Percentiles rank a stretch among this genome's conserved stretches.
Conservation (phyloP, 2,113 vertebrate species). For the Siphamia tubifer region DNA sequence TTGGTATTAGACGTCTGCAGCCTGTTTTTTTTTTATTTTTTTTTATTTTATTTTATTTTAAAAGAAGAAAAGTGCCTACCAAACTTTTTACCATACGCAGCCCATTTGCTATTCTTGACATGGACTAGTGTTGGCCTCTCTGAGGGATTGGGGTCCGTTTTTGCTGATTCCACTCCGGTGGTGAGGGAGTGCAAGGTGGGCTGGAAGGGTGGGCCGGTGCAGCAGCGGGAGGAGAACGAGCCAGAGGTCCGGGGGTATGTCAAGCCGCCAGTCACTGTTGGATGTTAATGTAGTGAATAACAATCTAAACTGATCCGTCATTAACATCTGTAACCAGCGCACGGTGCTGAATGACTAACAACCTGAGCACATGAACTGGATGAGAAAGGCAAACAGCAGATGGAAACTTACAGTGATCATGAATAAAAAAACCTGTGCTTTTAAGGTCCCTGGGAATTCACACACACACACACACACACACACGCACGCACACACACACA, state of each 20-base stretch:
- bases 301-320: slow-evolving; percentile 60
- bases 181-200: slow-evolving; percentile 55
- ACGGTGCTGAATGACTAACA: slow-evolving; percentile 51
- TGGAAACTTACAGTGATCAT: slow-evolving; percentile 43
- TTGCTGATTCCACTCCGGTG: slow-evolving; percentile 63
- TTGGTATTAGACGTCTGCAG: not conserved
- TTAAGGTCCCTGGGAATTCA: slow-evolving; percentile 45
- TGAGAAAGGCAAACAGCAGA: slow-evolving; percentile 47
- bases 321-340: slow-evolving; percentile 65
- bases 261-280: slow-evolving; percentile 37
- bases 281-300: slow-evolving; percentile 61
- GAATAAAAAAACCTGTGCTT: slow-evolving; percentile 50
- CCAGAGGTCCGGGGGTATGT: slow-evolving; percentile 50
- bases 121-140: slow-evolving; percentile 57
- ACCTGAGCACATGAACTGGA: slow-evolving; percentile 41
- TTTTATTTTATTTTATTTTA: too few species aligned
- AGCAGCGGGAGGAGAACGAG: slow-evolving; percentile 22
- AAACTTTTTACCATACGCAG: slow-evolving; percentile 47
- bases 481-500: too few species aligned
- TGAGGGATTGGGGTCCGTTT: slow-evolving; percentile 44
- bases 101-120: slow-evolving; percentile 66
- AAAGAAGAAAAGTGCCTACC: not conserved
- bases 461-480: too few species aligned
- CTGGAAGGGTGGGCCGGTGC: slow-evolving; percentile 20
- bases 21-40: not conserved